These are phyloP conservation scores for Eriocheir sinensis DNA, from an alignment of 1,140 invertebrate genomes.

Conservation along the genomic window DNA sequence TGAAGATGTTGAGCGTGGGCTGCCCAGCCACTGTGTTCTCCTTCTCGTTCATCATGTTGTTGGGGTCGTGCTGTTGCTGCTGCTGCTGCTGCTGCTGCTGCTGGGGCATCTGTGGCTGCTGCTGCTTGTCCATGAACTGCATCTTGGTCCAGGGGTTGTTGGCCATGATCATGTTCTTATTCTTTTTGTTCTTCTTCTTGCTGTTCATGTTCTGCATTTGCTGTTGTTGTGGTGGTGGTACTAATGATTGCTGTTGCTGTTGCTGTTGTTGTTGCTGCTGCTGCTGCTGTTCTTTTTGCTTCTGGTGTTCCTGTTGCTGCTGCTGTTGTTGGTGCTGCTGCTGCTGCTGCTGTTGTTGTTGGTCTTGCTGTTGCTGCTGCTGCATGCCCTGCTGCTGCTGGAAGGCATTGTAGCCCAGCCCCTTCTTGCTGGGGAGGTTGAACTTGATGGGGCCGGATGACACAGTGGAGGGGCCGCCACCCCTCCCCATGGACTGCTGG, in stretches of 20 bases:
- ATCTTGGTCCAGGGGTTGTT: conserved; percentile 60
- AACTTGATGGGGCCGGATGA: conserved; percentile 55
- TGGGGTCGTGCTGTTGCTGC: conserved; percentile 35
- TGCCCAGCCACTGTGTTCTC: background rate
- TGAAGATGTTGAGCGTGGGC: background rate
- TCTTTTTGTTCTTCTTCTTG: conserved; percentile 64
- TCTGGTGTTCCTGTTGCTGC: background rate
- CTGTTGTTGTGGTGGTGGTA: background rate
- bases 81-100: background rate
- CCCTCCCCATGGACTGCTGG: background rate
- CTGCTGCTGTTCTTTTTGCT: conserved; percentile 45
- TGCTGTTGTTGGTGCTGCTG: conserved; percentile 35
- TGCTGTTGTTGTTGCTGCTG: conserved; percentile 48
- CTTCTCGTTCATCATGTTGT: conserved; percentile 24
- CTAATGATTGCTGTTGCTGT: background rate
- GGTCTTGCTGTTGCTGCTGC: conserved; percentile 15
- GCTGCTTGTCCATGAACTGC: conserved; percentile 40
- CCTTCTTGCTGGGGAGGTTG: conserved; percentile 59
- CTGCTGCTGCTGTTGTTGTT: background rate
- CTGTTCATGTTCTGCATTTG: conserved; percentile 10
- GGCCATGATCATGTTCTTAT: conserved; percentile 44
- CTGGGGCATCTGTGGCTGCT: conserved; percentile 2
- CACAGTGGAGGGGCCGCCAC: background rate
- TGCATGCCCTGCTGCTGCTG: background rate
- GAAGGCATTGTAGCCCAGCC: conserved; percentile 52